A percentile compares a stretch with the other conserved stretches of the same genome.
phyloP scores from a whole-genome alignment of 2,113 vertebrate genomes.

The Microcebus ravelobensis region DNA sequence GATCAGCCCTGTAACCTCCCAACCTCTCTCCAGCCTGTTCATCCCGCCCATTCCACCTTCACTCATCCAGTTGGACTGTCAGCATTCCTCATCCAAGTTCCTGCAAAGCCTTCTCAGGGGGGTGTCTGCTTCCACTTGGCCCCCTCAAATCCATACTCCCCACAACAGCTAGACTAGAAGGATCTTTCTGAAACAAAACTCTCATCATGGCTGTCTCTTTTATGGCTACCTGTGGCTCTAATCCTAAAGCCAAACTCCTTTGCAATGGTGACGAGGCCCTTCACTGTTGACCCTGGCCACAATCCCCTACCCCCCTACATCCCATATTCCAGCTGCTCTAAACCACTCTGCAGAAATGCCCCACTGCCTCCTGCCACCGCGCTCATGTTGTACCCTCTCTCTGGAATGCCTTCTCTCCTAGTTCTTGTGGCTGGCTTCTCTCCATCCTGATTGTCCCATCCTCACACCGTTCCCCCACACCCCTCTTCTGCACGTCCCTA shows the following conservation, averaged over 20 bases:
- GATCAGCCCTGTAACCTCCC: not conserved
- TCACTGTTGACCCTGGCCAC: not conserved
- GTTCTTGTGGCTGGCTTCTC: not conserved
- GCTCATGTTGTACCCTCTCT: too few species aligned
- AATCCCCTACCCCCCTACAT: not conserved
- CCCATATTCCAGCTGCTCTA: not conserved
- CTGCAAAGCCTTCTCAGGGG: not conserved
- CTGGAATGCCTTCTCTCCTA: not conserved
- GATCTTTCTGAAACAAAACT: not conserved
- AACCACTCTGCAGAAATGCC: not conserved
- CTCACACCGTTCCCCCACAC: not conserved
- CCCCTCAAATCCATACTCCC: not conserved
- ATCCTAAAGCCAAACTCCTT: not conserved
- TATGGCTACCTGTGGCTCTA: not conserved
- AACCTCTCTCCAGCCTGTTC: not conserved
- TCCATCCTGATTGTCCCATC: fast-evolving
- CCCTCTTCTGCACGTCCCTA: not conserved
- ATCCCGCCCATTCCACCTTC: fast-evolving
- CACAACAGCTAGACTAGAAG: not conserved
- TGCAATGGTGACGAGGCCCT: not conserved
- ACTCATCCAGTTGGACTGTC: not conserved
- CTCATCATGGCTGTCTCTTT: not conserved
- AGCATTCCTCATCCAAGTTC: not conserved
- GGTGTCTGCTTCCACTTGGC: not conserved
- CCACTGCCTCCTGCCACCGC: too few species aligned